Evolutionary conservation across 2,888 invertebrate species (phyloP), one percentile per base, ranked within the genome.

Genomic region (Amaurobius ferox): DNA sequence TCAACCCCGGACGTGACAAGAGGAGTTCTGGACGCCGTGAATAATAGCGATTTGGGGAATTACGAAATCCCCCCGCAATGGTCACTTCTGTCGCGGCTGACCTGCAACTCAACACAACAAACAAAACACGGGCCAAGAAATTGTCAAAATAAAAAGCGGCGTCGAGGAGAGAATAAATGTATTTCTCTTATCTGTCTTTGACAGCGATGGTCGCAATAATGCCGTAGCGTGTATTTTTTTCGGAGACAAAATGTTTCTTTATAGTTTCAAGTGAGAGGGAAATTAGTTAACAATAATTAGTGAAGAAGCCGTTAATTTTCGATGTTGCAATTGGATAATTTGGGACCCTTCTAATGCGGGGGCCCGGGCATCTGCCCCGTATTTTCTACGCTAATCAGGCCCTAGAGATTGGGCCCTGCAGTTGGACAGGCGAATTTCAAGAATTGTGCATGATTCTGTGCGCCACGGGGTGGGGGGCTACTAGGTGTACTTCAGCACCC

Each of bases 21-120:
- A 9, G 35, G 35, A 35, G 23, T 23, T 55, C 55, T 55, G 19
- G 55, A 55, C 23, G 23, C 55, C 5, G 55, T 55, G 55, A 55
- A 55, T 55, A 55, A 55, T 55, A 23, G 55, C 23, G 55, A 55
- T 55, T 55, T 55, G 55, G 55, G 55, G 23, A 55, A 55, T 55
- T 55, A 55, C 55, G 1, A 23, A n/a, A 55, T 55, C 55, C 55
- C 55, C 55, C 5, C 55, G 19, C 55, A 23, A 19, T 23, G 55
- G 55, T 55, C 55, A 55, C 55, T 55, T 55, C 55, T 55, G 55
- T 55, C 55, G 55, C 16, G 55, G 55, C 55, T 55, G 55, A 55
- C 55, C 55, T 55, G 55, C 55, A 23, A 6, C 55, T 6, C 11
- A 55, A 55, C 55, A 55, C 23, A 55, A 55, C 23, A 55, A 55